Evolutionary conservation across 2,888 invertebrate species (phyloP).

Genomic region (Diarsia dahlii): DNA sequence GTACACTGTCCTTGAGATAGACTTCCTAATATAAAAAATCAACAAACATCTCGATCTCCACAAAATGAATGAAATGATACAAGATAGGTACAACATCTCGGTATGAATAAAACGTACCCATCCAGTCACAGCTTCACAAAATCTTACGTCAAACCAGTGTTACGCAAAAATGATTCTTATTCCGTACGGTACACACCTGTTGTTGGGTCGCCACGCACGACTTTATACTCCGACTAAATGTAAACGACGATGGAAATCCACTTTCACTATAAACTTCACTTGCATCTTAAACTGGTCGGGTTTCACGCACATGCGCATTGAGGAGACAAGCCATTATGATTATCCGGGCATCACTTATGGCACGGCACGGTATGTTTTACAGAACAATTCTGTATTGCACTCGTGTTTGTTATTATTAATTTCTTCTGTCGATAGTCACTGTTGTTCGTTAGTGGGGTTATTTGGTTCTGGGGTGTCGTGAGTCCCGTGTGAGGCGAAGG

Average conservation of each 20-base stretch:
- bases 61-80: conserved; percentile 14
- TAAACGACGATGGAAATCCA: conserved; percentile 49
- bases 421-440: conserved; percentile 24
- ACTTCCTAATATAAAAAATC: conserved; percentile 23
- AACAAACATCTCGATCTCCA: conserved; percentile 7
- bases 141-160: conserved; percentile 37
- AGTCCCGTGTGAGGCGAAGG: conserved; percentile 11
- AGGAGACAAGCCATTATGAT: conserved; percentile 46
- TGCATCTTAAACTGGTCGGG: conserved; percentile 60
- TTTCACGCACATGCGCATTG: conserved; percentile 77
- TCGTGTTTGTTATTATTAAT: conserved; percentile 25
- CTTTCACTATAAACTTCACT: conserved; percentile 55
- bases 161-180: conserved; percentile 64
- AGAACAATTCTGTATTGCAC: conserved; percentile 34
- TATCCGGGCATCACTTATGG: conserved; percentile 41
- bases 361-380: conserved; percentile 39
- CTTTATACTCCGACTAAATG: conserved; percentile 65
- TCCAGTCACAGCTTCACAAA: conserved; percentile 32
- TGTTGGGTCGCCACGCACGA: conserved; percentile 63
- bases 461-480: conserved; percentile 12
- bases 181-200: conserved; percentile 70
- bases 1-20: conserved; percentile 13
- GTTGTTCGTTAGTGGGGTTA: conserved; percentile 26
- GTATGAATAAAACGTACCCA: conserved; percentile 34
- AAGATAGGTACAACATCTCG: not conserved